These are phyloP conservation scores for Muscicapa adusta DNA, from an alignment of 2,113 vertebrate species.

Conservation along the genomic window DNA sequence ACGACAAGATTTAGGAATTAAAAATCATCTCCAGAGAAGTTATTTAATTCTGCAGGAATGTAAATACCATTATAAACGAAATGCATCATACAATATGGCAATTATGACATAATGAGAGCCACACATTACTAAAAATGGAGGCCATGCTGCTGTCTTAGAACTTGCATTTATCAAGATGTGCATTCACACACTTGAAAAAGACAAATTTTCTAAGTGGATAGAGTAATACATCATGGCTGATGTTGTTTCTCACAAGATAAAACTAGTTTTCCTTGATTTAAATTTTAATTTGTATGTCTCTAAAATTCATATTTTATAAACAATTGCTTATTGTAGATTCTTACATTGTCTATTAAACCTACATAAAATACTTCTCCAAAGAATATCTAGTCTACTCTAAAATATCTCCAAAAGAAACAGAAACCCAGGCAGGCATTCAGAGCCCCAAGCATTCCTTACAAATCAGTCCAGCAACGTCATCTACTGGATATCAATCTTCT, in stretches of 20 bases:
- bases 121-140: neutral
- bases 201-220: neutral
- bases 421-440: neutral
- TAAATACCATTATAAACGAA: neutral
- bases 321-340: neutral
- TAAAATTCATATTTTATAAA: neutral
- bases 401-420: neutral
- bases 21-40: neutral
- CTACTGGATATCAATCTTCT: constrained; percentile 32
- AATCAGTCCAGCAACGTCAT: constrained; percentile 12
- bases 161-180: neutral
- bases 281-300: neutral
- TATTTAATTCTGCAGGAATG: neutral
- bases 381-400: neutral
- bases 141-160: neutral
- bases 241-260: neutral
- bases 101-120: neutral
- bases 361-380: constrained; percentile 17
- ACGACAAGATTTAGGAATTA: neutral
- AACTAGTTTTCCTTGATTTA: neutral
- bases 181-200: neutral
- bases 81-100: neutral
- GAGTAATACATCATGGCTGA: neutral
- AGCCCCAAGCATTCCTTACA: constrained; percentile 12
- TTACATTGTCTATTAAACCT: neutral